Percentiles rank a stretch among this genome's conserved stretches.
Evolutionary conservation across 2,888 invertebrate species (phyloP).

Genomic region (Miltochrista miniata): DNA sequence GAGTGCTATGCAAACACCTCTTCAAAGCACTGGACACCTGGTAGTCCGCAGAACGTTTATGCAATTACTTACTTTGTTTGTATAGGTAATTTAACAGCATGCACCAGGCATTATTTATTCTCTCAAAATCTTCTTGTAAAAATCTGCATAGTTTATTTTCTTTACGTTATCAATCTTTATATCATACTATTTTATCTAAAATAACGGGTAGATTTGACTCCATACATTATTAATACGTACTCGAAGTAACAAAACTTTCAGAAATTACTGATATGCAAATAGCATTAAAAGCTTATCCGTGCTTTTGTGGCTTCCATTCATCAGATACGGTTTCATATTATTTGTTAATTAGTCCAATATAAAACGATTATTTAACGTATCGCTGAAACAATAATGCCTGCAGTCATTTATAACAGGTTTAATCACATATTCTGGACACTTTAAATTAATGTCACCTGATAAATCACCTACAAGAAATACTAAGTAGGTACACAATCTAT

Average conservation of each 20-base stretch:
- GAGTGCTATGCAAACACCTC: conserved; percentile 33
- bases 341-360: not conserved
- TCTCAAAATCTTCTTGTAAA: too few species aligned
- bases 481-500: too few species aligned
- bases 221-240: not conserved
- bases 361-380: not conserved
- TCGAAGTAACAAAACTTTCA: not conserved
- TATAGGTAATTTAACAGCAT: too few species aligned
- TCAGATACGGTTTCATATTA: not conserved
- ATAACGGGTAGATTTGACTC: too few species aligned
- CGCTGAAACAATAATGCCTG: not conserved
- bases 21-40: conserved; percentile 28
- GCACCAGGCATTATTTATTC: too few species aligned
- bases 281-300: not conserved
- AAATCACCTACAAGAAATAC: too few species aligned
- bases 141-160: not conserved
- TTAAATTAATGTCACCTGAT: too few species aligned
- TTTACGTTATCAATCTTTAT: too few species aligned
- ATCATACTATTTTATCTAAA: too few species aligned
- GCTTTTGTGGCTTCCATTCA: not conserved
- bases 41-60: conserved; percentile 32
- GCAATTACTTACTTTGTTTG: conserved; percentile 4
- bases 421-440: too few species aligned
- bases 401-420: too few species aligned
- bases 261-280: not conserved